Evolutionary conservation across 37 sponge, comb jelly and placozoan species (phyloP).

Genomic region (Halichondria panicea): DNA sequence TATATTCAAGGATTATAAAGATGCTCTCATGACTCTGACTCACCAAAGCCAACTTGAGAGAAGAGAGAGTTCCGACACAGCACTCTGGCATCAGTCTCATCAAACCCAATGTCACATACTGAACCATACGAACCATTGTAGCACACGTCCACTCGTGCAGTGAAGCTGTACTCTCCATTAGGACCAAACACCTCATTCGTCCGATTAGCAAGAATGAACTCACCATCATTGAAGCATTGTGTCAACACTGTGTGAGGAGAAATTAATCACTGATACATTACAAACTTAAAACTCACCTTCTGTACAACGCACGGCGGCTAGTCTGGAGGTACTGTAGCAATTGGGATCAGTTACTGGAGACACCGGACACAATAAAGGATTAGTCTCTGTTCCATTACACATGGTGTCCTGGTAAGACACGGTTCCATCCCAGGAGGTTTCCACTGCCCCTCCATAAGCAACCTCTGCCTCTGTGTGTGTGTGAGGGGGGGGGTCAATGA

Average conservation of each 20-base stretch:
- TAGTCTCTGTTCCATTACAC: slow-evolving; percentile 5
- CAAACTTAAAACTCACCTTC: not conserved
- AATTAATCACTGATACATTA: not conserved
- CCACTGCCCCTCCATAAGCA: too few species aligned
- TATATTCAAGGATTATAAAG: too few species aligned
- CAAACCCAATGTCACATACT: slow-evolving; percentile 2
- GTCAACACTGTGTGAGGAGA: not conserved
- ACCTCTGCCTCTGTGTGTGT: too few species aligned
- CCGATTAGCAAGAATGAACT: not conserved
- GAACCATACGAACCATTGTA: slow-evolving; percentile 1
- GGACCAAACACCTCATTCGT: not conserved
- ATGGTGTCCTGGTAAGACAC: too few species aligned
- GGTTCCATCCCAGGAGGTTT: too few species aligned
- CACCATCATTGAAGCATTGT: not conserved
- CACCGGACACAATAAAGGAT: not conserved
- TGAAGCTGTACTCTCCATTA: not conserved
- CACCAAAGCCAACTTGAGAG: not conserved
- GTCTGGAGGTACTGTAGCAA: not conserved
- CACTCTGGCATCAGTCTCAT: not conserved
- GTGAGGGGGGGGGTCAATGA: too few species aligned
- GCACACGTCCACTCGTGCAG: slow-evolving; percentile 8
- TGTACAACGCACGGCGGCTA: not conserved
- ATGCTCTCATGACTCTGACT: too few species aligned
- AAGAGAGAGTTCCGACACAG: not conserved
- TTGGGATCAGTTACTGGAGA: too few species aligned